phyloP scores from a whole-genome alignment of 2,888 invertebrate genomes.

The Cheilosia urbana region DNA sequence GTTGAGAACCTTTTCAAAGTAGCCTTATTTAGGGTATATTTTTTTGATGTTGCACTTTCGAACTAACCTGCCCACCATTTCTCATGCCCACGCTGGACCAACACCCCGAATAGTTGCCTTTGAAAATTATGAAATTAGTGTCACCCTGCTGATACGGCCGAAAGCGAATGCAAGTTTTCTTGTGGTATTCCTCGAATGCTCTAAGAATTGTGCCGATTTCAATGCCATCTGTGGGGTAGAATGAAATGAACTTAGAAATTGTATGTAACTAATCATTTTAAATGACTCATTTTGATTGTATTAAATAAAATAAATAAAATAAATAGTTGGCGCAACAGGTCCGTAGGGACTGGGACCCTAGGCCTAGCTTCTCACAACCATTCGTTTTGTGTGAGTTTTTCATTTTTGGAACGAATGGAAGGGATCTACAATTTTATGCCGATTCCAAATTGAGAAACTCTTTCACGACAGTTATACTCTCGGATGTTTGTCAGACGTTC shows the following conservation, averaged over 20 bases:
- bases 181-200: slow-evolving; percentile 86
- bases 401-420: no score
- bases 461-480: no score
- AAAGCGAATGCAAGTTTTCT: slow-evolving; percentile 87
- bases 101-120: slow-evolving; percentile 86
- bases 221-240: slow-evolving; percentile 80
- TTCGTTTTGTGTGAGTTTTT: no score
- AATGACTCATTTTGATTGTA: no score
- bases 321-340: no score
- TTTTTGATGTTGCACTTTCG: neutral
- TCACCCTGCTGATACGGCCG: slow-evolving; percentile 86
- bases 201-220: slow-evolving; percentile 84
- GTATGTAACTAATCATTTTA: no score
- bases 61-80: slow-evolving; percentile 85
- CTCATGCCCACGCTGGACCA: slow-evolving; percentile 88
- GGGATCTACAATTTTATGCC: no score
- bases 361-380: no score
- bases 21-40: neutral
- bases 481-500: no score
- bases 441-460: no score
- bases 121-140: slow-evolving; percentile 86
- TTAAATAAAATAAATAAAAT: no score
- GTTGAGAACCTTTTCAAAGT: slow-evolving; percentile 84
- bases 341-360: no score
- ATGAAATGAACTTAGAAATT: neutral